phyloP scores from a whole-genome alignment of 35 echinoderm and acorn worm genomes.

The Ptychodera flava region DNA sequence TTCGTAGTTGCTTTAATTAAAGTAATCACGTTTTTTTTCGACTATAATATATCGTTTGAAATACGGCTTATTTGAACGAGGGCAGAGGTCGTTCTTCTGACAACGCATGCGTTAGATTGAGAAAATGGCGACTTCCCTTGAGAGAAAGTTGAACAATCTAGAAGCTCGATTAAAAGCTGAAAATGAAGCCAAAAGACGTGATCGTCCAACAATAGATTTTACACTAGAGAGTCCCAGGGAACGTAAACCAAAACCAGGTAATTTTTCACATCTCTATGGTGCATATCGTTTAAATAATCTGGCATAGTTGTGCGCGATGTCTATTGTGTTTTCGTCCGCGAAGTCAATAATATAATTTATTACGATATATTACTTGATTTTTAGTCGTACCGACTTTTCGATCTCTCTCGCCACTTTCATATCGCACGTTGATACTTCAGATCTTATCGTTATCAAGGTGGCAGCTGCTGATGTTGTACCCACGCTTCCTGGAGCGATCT shows the following conservation, averaged over 20 bases:
- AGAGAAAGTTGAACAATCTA: conserved; percentile 10
- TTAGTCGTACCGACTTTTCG: background rate
- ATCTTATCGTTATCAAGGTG: no score
- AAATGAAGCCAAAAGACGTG: conserved; percentile 18
- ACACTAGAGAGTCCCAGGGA: conserved; percentile 27
- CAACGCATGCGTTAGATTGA: background rate
- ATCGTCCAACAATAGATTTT: conserved; percentile 35
- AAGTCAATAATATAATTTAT: background rate
- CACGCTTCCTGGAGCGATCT: no score
- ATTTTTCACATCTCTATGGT: background rate
- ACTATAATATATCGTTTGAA: no score
- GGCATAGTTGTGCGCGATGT: background rate
- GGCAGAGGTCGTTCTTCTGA: no score
- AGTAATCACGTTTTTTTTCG: no score
- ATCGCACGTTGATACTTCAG: background rate
- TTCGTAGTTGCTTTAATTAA: no score
- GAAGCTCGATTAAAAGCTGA: conserved; percentile 19
- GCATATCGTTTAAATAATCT: background rate
- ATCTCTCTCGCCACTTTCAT: background rate
- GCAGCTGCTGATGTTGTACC: no score
- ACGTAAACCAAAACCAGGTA: conserved; percentile 32
- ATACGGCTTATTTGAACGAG: no score
- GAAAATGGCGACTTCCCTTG: background rate
- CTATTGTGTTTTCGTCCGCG: background rate
- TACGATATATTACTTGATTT: background rate